A percentile compares a stretch with the other conserved stretches of the same genome.
Evolutionary conservation across 2,888 invertebrate species (phyloP).

Genomic region (Endomychus coccineus): DNA sequence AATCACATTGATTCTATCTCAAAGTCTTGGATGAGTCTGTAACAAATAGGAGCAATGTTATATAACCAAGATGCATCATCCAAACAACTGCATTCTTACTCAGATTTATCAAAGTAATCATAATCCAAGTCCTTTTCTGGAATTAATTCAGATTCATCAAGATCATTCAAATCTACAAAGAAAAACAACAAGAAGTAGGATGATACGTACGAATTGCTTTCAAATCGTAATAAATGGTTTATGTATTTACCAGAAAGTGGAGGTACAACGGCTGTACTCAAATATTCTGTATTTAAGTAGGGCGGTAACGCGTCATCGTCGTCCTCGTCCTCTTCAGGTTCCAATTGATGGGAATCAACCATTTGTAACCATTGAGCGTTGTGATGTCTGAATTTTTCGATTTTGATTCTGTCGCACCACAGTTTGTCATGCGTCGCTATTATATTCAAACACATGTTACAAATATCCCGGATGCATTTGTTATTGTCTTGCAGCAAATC

Average conservation of each 20-base stretch:
- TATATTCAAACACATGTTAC: constrained; percentile 90
- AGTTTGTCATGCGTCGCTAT: constrained; percentile 86
- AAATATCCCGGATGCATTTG: constrained; percentile 84
- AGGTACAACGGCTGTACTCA: constrained; percentile 41
- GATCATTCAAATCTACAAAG: constrained; percentile 31
- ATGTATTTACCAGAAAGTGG: constrained; percentile 32
- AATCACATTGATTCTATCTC: constrained; percentile 39
- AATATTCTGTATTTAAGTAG: constrained; percentile 64
- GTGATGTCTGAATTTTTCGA: constrained; percentile 95
- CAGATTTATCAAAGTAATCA: constrained; percentile 35
- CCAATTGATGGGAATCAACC: constrained; percentile 65
- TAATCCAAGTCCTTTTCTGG: constrained; percentile 35
- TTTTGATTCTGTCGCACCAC: constrained; percentile 90
- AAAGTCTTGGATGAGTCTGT: constrained; percentile 35
- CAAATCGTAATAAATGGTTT: not conserved
- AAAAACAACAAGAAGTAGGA: too few species aligned
- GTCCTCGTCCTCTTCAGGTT: constrained; percentile 44
- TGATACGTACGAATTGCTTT: too few species aligned
- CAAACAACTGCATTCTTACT: constrained; percentile 23
- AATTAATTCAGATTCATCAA: constrained; percentile 33
- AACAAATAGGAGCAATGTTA: constrained; percentile 19
- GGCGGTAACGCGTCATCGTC: constrained; percentile 64
- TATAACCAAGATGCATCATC: not conserved
- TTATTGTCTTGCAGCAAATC: constrained; percentile 98
- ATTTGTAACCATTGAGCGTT: constrained; percentile 98